Conservation (phyloP, 1,140 invertebrate genomes). For the Macrosteles quadrilineatus region DNA sequence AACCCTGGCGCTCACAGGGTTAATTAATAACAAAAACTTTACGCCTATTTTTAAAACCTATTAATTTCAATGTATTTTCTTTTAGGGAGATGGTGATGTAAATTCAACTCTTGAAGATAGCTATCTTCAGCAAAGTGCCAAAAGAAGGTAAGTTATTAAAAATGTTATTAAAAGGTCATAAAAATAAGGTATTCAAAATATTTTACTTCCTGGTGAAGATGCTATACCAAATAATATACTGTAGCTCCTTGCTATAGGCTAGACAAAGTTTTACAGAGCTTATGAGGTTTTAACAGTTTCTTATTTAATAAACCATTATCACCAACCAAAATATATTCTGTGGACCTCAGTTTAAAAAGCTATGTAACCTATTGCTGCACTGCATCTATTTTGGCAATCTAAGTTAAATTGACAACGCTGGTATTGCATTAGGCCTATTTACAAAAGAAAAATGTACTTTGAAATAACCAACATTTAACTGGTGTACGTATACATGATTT, state of each 20-base stretch:
- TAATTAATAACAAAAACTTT: no score
- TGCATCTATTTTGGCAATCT: slow-evolving; percentile 3
- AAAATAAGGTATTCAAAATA: no score
- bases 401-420: no score
- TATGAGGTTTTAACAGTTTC: not conserved
- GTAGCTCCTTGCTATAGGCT: not conserved
- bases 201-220: no score
- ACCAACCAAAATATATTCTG: not conserved
- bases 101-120: slow-evolving; percentile 5
- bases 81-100: slow-evolving; percentile 2
- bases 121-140: slow-evolving; percentile 5
- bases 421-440: no score
- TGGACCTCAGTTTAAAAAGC: not conserved
- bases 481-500: no score
- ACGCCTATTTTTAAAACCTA: no score
- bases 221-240: no score
- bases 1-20: no score
- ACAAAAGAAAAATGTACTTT: no score
- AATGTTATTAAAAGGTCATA: no score
- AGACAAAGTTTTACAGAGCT: not conserved
- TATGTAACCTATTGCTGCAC: not conserved
- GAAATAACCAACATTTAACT: no score
- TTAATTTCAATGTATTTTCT: not conserved
- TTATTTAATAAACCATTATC: not conserved
- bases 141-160: slow-evolving; percentile 9